Evolutionary conservation across 1,140 invertebrate genomes (phyloP).

Genomic region (Bombus vancouverensis): DNA sequence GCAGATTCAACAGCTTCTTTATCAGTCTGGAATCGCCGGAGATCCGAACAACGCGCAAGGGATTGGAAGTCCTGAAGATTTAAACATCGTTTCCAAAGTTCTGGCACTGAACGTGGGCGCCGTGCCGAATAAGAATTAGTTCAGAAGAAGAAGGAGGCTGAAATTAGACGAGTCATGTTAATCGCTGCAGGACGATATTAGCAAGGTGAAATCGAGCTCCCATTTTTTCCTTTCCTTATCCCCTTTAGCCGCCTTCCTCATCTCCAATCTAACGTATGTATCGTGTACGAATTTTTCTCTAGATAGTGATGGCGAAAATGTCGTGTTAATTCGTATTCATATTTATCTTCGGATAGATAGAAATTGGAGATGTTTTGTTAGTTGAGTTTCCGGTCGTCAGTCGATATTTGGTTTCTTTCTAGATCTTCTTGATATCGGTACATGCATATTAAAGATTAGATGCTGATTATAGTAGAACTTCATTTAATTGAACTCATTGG

Average conservation of each 20-base stretch:
- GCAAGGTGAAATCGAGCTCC: constrained; percentile 67
- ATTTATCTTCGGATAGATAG: not conserved
- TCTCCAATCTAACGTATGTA: not conserved
- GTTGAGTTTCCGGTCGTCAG: too few relatives aligned
- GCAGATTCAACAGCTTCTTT: constrained; percentile 86
- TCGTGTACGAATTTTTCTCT: not conserved
- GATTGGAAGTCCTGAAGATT: constrained; percentile 85
- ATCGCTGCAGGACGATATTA: constrained; percentile 67
- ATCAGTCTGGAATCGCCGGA: constrained; percentile 84
- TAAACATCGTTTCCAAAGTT: constrained; percentile 91
- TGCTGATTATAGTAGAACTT: not conserved
- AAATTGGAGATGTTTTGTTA: not conserved
- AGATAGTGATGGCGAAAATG: too few relatives aligned
- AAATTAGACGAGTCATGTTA: constrained; percentile 63
- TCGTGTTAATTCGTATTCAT: not conserved
- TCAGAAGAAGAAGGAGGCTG: not conserved
- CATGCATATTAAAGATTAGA: not conserved
- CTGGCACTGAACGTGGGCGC: constrained; percentile 88
- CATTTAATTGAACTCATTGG: not conserved
- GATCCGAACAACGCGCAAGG: constrained; percentile 74
- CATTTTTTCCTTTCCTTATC: constrained; percentile 31
- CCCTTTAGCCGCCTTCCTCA: not conserved
- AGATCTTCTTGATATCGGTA: not conserved
- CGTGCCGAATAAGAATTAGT: constrained; percentile 67
- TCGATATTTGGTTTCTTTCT: not conserved